These are phyloP conservation scores for Tricholaema leucomelas DNA, from an alignment of 2,113 vertebrate genomes.

Conservation along the genomic window DNA sequence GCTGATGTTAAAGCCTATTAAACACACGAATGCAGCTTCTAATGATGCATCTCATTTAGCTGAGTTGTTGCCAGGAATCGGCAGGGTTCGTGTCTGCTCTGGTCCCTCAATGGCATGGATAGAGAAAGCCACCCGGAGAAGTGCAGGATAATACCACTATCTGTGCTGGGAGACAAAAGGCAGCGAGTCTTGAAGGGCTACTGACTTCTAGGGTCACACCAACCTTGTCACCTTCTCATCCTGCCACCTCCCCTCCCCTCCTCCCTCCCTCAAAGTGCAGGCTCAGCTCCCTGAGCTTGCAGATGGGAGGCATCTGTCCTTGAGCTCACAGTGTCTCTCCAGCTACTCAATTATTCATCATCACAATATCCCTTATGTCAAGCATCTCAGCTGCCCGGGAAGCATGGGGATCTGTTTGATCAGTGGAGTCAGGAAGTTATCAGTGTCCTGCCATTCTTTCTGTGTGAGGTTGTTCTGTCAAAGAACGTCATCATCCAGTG, in stretches of 20 bases:
- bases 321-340: neutral
- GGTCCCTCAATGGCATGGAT: neutral
- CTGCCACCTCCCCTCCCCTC: neutral
- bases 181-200: neutral
- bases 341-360: conserved; percentile 56
- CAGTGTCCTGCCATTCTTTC: neutral
- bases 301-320: conserved; percentile 30
- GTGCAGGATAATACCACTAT: neutral
- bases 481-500: neutral
- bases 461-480: neutral
- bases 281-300: neutral
- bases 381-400: neutral
- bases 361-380: neutral
- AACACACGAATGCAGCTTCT: conserved; percentile 8
- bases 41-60: conserved; percentile 49
- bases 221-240: neutral
- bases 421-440: neutral
- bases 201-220: neutral
- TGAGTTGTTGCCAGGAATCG: neutral
- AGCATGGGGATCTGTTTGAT: neutral
- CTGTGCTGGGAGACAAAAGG: neutral
- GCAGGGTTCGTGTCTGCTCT: neutral
- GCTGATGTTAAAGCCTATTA: conserved; percentile 36
- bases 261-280: neutral
- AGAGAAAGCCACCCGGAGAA: neutral